Evolutionary conservation across 2,113 vertebrate genomes (phyloP).

Genomic region (Megaceryle torquata): DNA sequence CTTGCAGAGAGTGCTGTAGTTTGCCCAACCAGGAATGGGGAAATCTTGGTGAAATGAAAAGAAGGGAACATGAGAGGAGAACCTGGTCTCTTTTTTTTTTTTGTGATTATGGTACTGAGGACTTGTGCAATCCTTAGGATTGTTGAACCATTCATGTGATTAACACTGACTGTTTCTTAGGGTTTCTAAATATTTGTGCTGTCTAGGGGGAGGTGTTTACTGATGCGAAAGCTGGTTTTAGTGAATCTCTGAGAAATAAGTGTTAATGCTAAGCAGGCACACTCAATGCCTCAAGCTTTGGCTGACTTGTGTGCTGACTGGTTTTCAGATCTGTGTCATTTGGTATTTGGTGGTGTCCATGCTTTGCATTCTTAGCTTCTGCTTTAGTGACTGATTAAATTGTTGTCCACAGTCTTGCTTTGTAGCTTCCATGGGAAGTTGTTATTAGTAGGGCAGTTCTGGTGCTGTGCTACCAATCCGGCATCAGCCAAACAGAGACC

Average conservation of each 20-base stretch:
- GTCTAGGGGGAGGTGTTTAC: neutral
- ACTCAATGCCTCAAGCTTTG: neutral
- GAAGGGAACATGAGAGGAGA: neutral
- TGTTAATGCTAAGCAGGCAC: too few relatives aligned
- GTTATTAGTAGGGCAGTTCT: neutral
- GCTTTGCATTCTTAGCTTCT: neutral
- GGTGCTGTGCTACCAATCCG: neutral
- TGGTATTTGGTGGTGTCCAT: neutral
- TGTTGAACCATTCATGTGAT: neutral
- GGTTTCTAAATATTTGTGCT: neutral
- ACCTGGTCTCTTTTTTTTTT: neutral
- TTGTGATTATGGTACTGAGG: neutral
- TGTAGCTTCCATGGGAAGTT: neutral
- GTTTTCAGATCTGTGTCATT: neutral
- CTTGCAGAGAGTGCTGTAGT: neutral
- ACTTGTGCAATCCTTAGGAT: neutral
- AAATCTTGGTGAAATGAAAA: neutral
- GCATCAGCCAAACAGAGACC: neutral
- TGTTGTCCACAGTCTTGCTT: neutral
- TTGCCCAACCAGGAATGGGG: neutral
- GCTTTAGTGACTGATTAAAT: neutral
- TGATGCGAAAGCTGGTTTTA: neutral
- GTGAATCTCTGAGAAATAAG: neutral
- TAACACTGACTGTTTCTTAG: neutral
- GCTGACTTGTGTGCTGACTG: neutral